Evolutionary conservation across 2,888 invertebrate genomes (phyloP).

Genomic region (Ypsolopha scabrella): DNA sequence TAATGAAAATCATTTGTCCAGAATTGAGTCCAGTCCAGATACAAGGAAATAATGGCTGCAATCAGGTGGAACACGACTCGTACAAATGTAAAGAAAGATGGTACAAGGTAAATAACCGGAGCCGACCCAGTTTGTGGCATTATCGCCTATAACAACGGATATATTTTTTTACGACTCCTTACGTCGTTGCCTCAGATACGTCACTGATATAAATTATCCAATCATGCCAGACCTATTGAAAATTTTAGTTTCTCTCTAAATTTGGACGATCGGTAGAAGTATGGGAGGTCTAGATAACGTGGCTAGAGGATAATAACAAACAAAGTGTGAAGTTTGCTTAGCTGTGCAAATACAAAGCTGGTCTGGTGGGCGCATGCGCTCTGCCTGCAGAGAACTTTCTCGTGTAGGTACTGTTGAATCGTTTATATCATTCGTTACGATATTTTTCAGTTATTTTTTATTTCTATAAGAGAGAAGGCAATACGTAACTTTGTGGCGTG

Average conservation of each 20-base stretch:
- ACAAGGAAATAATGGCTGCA: constrained; percentile 13
- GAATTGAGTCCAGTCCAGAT: no score
- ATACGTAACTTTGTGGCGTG: constrained; percentile 6
- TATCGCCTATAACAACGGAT: constrained; percentile 29
- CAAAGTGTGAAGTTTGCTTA: constrained; percentile 46
- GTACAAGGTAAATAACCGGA: constrained; percentile 37
- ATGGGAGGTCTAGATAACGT: constrained; percentile 17
- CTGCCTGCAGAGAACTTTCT: constrained; percentile 58
- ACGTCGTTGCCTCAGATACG: constrained; percentile 31
- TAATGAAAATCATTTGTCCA: no score
- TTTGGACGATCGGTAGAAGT: constrained; percentile 8
- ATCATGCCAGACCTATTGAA: constrained; percentile 22
- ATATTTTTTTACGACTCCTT: constrained; percentile 38
- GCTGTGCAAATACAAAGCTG: constrained; percentile 56
- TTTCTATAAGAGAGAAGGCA: neutral
- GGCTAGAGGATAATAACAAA: constrained; percentile 46
- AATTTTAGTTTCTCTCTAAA: constrained; percentile 10
- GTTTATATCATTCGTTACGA: constrained; percentile 33
- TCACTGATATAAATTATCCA: constrained; percentile 43
- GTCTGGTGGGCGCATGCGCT: constrained; percentile 51
- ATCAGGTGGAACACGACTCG: constrained; percentile 12
- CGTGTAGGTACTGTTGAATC: constrained; percentile 40
- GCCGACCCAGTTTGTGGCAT: constrained; percentile 35
- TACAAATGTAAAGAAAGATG: constrained; percentile 25
- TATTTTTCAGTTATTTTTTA: neutral